Base-by-base conservation (phyloP, 2,888 invertebrate species). In the Liodrosophila aerea region DNA sequence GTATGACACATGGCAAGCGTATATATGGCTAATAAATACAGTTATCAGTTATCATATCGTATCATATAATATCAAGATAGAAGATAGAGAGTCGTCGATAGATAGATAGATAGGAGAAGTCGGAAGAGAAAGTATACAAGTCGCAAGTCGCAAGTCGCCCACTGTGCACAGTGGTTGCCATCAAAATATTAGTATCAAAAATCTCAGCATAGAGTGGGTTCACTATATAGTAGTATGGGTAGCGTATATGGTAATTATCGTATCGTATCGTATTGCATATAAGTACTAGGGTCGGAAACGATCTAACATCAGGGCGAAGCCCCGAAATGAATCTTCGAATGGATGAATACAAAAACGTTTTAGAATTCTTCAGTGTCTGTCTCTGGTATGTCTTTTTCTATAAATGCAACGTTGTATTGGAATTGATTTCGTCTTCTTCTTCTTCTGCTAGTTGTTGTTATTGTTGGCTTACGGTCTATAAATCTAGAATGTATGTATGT, bases 1-100 rank as follows among this genome's bases (percentile, higher is more conserved):
- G 30, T 56, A 41, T 34, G 31, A 36, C 64, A 65, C 53, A 46
- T 40, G 40, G 22, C 36, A 8, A 15, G 9, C 9, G 11, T 22
- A 27, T 69, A 69, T 81, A 76, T 78, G 81, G 81, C 76, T 76
- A 80, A 68, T 66, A 74, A 73, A 74, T 74, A 77, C 68, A 76
- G 54, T 62, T 22, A 64, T 58, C 58, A 64, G 50, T 34, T 46
- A 58, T 44, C 52, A 50, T 22, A 22, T 22, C 3, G 2, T 22
- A 22, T 22, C 2, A 5, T 5, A 22, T 22, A 22, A 22, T 22
- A 22, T 22, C 22, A 22, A 22, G 22, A 4, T 22, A 22, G 22
- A 22, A 22, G 47, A 49, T 29, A 37, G 47, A 49, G 36, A 37
- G 15, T 39, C 15, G 30, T 37, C 5, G 16, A 22, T 22, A 22